Conservation (phyloP, 2,888 invertebrate genomes). For the Hedya salicella region DNA sequence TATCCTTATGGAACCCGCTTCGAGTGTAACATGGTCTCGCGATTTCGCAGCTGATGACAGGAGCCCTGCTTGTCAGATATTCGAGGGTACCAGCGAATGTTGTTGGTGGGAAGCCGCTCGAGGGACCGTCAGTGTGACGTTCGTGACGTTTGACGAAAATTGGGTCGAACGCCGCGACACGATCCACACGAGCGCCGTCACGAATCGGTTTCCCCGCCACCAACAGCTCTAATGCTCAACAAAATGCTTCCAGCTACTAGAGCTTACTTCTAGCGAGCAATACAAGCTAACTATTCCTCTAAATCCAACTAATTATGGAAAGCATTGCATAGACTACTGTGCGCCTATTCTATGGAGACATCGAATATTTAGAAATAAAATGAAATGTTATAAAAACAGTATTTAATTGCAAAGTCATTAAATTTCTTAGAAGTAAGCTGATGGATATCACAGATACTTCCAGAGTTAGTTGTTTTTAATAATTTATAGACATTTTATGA, state of each 20-base stretch:
- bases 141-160: constrained; percentile 41
- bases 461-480: not conserved
- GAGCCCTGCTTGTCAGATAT: constrained; percentile 81
- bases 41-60: constrained; percentile 79
- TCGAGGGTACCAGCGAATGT: constrained; percentile 63
- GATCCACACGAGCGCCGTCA: constrained; percentile 45
- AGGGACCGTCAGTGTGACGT: constrained; percentile 20
- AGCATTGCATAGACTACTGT: constrained; percentile 76
- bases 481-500: constrained; percentile 6
- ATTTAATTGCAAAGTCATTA: constrained; percentile 6
- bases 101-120: constrained; percentile 59
- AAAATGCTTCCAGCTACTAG: constrained; percentile 58
- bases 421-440: not conserved
- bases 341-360: constrained; percentile 63
- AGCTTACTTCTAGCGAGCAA: constrained; percentile 63
- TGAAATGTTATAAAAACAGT: constrained; percentile 1
- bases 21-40: constrained; percentile 24
- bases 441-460: not conserved
- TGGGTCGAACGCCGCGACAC: not conserved
- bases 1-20: constrained; percentile 47
- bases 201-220: constrained; percentile 65
- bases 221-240: constrained; percentile 77
- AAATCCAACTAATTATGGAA: constrained; percentile 65
- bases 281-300: constrained; percentile 64
- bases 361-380: constrained; percentile 47